These are phyloP conservation scores for Fratercula arctica DNA, from an alignment of 2,797 vertebrate genomes.

Conservation along the genomic window DNA sequence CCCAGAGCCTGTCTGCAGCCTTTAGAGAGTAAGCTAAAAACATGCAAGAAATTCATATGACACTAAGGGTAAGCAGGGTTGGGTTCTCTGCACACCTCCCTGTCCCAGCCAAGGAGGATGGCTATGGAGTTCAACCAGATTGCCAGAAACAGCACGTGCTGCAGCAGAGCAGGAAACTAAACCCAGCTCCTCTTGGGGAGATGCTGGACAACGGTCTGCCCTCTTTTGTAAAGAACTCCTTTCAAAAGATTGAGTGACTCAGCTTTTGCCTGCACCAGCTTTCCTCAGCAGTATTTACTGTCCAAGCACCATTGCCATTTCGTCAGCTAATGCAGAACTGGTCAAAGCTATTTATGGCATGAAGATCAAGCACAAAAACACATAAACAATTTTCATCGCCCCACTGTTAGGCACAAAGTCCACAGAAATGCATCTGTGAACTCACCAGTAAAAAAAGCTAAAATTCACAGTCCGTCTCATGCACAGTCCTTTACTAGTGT, in stretches of 20 bases:
- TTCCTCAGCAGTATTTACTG: not conserved
- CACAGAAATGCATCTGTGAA: not conserved
- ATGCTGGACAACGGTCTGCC: not conserved
- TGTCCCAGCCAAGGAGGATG: not conserved
- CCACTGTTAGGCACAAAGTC: not conserved
- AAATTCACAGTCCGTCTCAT: not conserved
- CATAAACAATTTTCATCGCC: not conserved
- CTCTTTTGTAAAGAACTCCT: not conserved
- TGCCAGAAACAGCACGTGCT: not conserved
- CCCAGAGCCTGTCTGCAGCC: not conserved
- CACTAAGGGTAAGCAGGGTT: not conserved
- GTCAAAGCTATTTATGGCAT: not conserved
- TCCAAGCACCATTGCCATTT: not conserved
- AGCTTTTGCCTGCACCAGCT: not conserved
- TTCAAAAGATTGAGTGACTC: not conserved
- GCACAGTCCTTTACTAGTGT: not conserved
- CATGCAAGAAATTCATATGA: not conserved
- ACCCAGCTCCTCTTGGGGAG: not conserved
- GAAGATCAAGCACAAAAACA: not conserved
- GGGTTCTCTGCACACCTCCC: not conserved
- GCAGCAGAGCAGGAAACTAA: not conserved
- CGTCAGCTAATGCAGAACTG: not conserved
- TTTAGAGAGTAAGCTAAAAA: not conserved
- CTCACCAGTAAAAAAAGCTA: not conserved
- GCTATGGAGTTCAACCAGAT: fast-evolving